These are phyloP conservation scores for Mungos mungo DNA, from an alignment of 2,113 vertebrate genomes.

Conservation along the genomic window DNA sequence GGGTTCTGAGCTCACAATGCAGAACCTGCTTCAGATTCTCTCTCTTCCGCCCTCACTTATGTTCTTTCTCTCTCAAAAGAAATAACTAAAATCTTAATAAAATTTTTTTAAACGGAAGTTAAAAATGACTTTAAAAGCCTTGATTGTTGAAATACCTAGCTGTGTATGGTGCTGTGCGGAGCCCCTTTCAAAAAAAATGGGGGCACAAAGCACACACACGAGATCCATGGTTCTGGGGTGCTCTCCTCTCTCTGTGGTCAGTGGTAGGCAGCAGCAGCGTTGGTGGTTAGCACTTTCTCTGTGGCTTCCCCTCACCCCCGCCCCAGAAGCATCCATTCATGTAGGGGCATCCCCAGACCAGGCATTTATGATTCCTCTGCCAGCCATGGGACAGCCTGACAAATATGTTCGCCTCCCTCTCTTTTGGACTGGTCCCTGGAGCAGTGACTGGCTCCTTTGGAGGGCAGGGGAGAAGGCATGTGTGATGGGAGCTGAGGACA, in stretches of 20 bases:
- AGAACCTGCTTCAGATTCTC: too few relatives aligned
- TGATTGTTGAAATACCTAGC: neutral
- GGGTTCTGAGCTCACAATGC: too few relatives aligned
- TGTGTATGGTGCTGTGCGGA: neutral
- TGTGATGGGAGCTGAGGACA: too few relatives aligned
- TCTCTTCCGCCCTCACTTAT: too few relatives aligned
- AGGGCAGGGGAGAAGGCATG: too few relatives aligned
- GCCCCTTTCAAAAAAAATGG: neutral
- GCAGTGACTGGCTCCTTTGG: too few relatives aligned
- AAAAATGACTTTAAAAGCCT: neutral
- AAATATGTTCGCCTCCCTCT: too few relatives aligned
- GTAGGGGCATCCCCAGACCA: neutral
- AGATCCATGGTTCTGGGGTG: neutral
- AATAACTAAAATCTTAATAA: too few relatives aligned
- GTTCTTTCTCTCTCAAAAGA: too few relatives aligned
- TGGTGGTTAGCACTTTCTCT: neutral
- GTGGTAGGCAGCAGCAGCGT: neutral
- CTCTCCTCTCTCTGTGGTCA: accelerated
- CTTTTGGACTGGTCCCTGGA: too few relatives aligned
- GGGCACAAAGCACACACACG: accelerated
- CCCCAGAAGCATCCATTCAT: neutral
- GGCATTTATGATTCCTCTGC: neutral
- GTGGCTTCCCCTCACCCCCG: neutral
- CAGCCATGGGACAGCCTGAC: too few relatives aligned
- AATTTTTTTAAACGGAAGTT: neutral